Conservation (phyloP, 2,797 vertebrate species). For the Alectoris magna region DNA sequence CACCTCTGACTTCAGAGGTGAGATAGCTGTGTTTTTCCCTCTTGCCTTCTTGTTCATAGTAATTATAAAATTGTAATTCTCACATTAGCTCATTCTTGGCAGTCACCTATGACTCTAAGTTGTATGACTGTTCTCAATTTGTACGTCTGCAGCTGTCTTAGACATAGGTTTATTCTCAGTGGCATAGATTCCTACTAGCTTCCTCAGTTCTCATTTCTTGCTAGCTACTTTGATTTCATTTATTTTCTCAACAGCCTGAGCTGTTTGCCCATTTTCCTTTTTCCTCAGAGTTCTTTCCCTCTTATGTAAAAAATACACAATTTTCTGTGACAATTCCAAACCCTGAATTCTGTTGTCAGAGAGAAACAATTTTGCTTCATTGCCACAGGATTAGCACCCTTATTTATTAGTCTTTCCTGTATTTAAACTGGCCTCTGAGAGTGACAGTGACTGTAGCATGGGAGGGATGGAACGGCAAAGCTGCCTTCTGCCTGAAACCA, state of each 20-base stretch:
- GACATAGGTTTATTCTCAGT: neutral
- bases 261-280: neutral
- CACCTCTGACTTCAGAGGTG: neutral
- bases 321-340: neutral
- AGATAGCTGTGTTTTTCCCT: neutral
- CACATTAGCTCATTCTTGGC: neutral
- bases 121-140: neutral
- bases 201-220: neutral
- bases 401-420: neutral
- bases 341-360: neutral
- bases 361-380: neutral
- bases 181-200: neutral
- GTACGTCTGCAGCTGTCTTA: neutral
- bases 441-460: neutral
- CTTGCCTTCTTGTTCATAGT: neutral
- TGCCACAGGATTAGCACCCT: neutral
- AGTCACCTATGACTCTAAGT: neutral
- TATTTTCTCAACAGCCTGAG: neutral
- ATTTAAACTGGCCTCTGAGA: neutral
- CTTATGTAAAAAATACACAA: neutral
- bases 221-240: neutral
- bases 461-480: neutral
- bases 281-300: neutral
- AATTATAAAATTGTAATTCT: neutral
- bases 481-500: neutral